Conservation (phyloP, 1,140 invertebrate species). For the Anastatus disparis region DNA sequence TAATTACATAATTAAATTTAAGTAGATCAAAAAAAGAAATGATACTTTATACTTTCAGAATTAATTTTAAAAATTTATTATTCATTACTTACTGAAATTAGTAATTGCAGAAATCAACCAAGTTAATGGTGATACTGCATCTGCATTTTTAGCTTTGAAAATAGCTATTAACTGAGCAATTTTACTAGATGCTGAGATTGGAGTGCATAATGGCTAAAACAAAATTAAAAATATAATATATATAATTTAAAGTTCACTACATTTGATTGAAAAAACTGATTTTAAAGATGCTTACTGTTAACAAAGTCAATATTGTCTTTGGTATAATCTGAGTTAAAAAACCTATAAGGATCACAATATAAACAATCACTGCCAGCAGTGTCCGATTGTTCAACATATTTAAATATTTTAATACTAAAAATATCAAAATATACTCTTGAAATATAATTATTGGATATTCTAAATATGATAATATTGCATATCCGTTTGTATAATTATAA, state of each 20-base stretch:
- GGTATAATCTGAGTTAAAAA: slow-evolving; percentile 69
- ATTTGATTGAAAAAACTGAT: slow-evolving; percentile 39
- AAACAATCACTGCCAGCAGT: slow-evolving; percentile 60
- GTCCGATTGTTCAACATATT: slow-evolving; percentile 63
- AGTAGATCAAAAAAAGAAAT: no score
- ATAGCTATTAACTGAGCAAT: slow-evolving; percentile 75
- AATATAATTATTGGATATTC: slow-evolving; percentile 78
- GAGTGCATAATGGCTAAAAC: slow-evolving; percentile 74
- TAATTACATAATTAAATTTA: slow-evolving; percentile 9
- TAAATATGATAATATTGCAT: slow-evolving; percentile 76
- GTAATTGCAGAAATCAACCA: slow-evolving; percentile 78
- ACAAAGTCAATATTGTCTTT: slow-evolving; percentile 67
- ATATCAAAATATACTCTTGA: slow-evolving; percentile 76
- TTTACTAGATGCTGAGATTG: slow-evolving; percentile 77
- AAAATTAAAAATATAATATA: slow-evolving; percentile 14
- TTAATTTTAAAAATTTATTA: not conserved
- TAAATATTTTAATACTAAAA: slow-evolving; percentile 73
- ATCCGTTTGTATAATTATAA: slow-evolving; percentile 77
- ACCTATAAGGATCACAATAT: slow-evolving; percentile 63
- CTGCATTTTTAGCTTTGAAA: slow-evolving; percentile 70
- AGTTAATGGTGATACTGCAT: slow-evolving; percentile 73
- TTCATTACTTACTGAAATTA: slow-evolving; percentile 71
- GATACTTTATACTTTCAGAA: not conserved
- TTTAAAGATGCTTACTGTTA: slow-evolving; percentile 68
- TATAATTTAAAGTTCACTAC: slow-evolving; percentile 12